Conservation (phyloP, 1,140 invertebrate species). For the Drosophila lacertosa region DNA sequence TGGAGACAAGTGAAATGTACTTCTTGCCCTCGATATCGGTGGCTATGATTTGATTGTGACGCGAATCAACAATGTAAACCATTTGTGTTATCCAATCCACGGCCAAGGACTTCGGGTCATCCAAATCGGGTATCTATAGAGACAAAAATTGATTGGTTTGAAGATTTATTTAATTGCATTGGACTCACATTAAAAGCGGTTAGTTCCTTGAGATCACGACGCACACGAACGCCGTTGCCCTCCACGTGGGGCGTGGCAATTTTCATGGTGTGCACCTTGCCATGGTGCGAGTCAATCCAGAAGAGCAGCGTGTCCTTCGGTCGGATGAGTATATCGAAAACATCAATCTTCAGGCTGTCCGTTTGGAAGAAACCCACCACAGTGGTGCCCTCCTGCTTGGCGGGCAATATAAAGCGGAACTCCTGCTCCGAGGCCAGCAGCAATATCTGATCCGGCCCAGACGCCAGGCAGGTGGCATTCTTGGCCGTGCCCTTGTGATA, state of each 20-base stretch:
- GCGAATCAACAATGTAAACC: slow-evolving; percentile 91
- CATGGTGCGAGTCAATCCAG: slow-evolving; percentile 86
- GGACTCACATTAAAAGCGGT: slow-evolving; percentile 76
- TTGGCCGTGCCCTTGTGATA: slow-evolving; percentile 85
- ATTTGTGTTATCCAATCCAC: slow-evolving; percentile 91
- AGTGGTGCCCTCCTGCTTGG: slow-evolving; percentile 85
- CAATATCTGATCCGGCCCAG: slow-evolving; percentile 86
- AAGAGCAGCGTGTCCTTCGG: slow-evolving; percentile 84
- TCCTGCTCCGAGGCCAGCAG: slow-evolving; percentile 88
- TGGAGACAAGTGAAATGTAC: slow-evolving; percentile 86
- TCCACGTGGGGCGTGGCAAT: slow-evolving; percentile 76
- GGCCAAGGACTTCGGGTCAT: slow-evolving; percentile 89
- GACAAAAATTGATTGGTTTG: too few species aligned
- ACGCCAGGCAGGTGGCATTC: slow-evolving; percentile 86
- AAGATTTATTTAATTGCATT: too few species aligned
- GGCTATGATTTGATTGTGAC: slow-evolving; percentile 86
- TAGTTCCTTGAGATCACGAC: slow-evolving; percentile 76
- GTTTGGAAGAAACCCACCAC: slow-evolving; percentile 79
- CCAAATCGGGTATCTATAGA: slow-evolving; percentile 72
- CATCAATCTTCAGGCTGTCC: slow-evolving; percentile 85
- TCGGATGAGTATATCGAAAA: slow-evolving; percentile 85
- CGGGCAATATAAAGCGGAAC: slow-evolving; percentile 87
- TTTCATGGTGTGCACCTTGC: slow-evolving; percentile 83
- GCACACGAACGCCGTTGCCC: slow-evolving; percentile 52
- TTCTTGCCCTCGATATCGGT: slow-evolving; percentile 86